Evolutionary conservation across 2,113 vertebrate genomes (phyloP).

Genomic region (Tachycineta bicolor): DNA sequence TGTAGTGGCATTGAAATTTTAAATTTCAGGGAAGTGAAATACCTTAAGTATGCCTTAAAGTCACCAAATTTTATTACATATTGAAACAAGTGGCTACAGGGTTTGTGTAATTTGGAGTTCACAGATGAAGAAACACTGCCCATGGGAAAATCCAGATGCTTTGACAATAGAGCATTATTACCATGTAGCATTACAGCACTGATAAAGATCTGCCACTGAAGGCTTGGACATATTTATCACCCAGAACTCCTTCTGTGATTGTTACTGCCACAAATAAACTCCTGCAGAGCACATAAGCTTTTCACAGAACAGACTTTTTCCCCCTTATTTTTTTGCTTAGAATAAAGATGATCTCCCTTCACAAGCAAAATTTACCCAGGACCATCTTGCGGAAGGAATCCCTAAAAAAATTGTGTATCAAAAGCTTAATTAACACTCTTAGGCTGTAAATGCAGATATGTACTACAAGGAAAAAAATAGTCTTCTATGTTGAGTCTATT

Average conservation of each 20-base stretch:
- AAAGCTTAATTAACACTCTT: constrained; percentile 54
- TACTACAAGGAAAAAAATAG: constrained; percentile 33
- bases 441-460: constrained; percentile 46
- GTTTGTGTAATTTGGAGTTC: background rate
- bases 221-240: constrained; percentile 25
- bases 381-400: constrained; percentile 45
- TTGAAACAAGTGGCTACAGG: background rate
- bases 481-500: constrained; percentile 17
- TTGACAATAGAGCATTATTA: background rate
- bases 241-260: constrained; percentile 37
- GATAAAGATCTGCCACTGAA: constrained; percentile 21
- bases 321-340: background rate
- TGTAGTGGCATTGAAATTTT: background rate
- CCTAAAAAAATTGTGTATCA: constrained; percentile 51
- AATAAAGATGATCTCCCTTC: constrained; percentile 33
- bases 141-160: constrained; percentile 1
- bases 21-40: background rate
- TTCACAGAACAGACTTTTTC: constrained; percentile 9
- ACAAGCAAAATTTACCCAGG: constrained; percentile 25
- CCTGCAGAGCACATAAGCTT: constrained; percentile 40
- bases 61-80: background rate
- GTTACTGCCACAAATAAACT: constrained; percentile 43
- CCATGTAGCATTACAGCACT: background rate
- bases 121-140: background rate
- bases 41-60: background rate